phyloP scores from a whole-genome alignment of 2,888 invertebrate genomes.

The Ecliptopera silaceata region DNA sequence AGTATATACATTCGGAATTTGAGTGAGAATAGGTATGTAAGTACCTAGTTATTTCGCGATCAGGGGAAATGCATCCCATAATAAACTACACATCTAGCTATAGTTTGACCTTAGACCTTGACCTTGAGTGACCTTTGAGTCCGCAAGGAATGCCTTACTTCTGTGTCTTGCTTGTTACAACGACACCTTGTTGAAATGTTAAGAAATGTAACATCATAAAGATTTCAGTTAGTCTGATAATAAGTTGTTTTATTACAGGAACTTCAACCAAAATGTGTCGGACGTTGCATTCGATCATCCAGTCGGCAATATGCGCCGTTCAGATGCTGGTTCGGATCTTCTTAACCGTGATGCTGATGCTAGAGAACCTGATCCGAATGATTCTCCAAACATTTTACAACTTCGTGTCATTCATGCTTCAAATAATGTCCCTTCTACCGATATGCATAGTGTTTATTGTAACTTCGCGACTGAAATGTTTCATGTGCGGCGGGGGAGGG shows the following conservation, averaged over 20 bases:
- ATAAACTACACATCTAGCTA: too few relatives aligned
- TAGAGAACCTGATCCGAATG: slow-evolving; percentile 70
- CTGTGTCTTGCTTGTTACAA: too few relatives aligned
- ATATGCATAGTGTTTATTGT: slow-evolving; percentile 66
- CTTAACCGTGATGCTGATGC: slow-evolving; percentile 69
- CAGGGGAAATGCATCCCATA: too few relatives aligned
- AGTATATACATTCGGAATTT: too few relatives aligned
- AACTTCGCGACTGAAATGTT: slow-evolving; percentile 62
- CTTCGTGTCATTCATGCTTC: slow-evolving; percentile 66
- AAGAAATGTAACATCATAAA: too few relatives aligned
- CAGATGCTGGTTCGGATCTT: slow-evolving; percentile 71
- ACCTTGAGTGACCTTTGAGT: too few relatives aligned
- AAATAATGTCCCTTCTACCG: slow-evolving; percentile 67
- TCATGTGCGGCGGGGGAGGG: slow-evolving; percentile 69
- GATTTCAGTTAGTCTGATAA: not conserved
- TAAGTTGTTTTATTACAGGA: slow-evolving; percentile 41
- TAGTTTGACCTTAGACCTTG: too few relatives aligned
- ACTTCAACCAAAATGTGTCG: slow-evolving; percentile 61
- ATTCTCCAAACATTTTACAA: slow-evolving; percentile 68
- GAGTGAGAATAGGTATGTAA: too few relatives aligned
- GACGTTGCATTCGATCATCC: slow-evolving; percentile 59
- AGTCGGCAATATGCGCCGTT: slow-evolving; percentile 60
- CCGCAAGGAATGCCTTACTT: too few relatives aligned
- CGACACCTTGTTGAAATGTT: too few relatives aligned
- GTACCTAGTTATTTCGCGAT: too few relatives aligned